Conservation (phyloP, 37 sponge, comb jelly and placozoan species). For the Bolinopsis microptera region DNA sequence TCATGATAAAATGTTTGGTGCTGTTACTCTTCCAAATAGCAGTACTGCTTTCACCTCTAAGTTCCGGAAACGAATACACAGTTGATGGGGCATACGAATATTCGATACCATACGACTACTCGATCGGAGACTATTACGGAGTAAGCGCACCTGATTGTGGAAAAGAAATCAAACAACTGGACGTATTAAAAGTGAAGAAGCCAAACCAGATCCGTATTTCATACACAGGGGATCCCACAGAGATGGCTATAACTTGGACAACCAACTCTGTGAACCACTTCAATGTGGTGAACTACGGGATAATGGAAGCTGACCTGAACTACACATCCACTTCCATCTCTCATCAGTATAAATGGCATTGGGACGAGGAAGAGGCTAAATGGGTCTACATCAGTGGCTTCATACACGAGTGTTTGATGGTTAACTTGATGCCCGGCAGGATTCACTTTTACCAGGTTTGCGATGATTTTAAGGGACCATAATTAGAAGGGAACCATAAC, state of each 20-base stretch:
- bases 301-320: not conserved
- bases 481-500: too few species aligned
- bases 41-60: not conserved
- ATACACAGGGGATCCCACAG: conserved; percentile 45
- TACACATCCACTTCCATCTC: conserved; percentile 2
- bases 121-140: not conserved
- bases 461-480: too few species aligned
- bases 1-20: too few species aligned
- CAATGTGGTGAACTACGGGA: conserved; percentile 33
- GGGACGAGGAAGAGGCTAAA: not conserved
- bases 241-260: conserved; percentile 54
- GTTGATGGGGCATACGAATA: not conserved
- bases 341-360: conserved; percentile 31
- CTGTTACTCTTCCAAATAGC: too few species aligned
- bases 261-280: conserved; percentile 28
- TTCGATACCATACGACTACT: not conserved
- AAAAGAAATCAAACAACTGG: conserved; percentile 22
- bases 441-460: conserved; percentile 43
- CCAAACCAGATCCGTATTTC: conserved; percentile 48
- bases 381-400: conserved; percentile 40
- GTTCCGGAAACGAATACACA: not conserved
- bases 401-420: conserved; percentile 62
- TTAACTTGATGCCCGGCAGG: conserved; percentile 34
- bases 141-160: not conserved
- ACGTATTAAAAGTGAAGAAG: not conserved